A percentile compares a stretch with the other conserved stretches of the same genome.
phyloP scores from a whole-genome alignment of 2,888 invertebrate species.

The Saturnia japonica region DNA sequence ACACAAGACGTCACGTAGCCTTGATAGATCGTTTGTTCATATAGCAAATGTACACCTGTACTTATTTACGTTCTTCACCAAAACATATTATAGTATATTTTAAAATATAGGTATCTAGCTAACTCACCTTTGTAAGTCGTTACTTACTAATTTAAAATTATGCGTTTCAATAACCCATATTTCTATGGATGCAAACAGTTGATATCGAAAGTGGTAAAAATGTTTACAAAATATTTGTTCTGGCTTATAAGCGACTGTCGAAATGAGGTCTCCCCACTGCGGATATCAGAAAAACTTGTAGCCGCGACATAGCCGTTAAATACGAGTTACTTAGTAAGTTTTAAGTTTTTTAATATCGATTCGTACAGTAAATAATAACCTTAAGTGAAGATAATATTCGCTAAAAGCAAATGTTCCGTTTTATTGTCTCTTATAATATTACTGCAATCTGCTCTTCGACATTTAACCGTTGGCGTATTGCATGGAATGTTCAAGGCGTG shows the following conservation, averaged over 20 bases:
- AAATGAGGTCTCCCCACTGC: constrained; percentile 32
- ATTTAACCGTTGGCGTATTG: constrained; percentile 56
- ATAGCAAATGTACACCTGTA: background rate
- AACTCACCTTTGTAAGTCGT: no score
- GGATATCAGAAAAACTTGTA: constrained; percentile 39
- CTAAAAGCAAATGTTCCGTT: constrained; percentile 30
- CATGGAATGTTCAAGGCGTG: constrained; percentile 58
- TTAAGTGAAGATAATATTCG: constrained; percentile 29
- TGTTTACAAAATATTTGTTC: constrained; percentile 31
- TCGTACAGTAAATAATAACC: constrained; percentile 30
- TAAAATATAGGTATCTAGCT: no score
- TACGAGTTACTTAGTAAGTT: constrained; percentile 17
- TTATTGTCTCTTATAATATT: constrained; percentile 23
- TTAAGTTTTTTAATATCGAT: constrained; percentile 19
- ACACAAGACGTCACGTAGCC: background rate
- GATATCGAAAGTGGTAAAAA: constrained; percentile 30
- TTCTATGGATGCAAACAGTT: background rate
- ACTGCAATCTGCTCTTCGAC: constrained; percentile 47
- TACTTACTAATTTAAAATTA: background rate
- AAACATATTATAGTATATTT: background rate
- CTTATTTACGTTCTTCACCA: background rate
- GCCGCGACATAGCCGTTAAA: constrained; percentile 25
- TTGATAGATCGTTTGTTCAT: background rate
- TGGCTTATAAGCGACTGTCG: constrained; percentile 36
- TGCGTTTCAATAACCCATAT: background rate